Base-by-base conservation (phyloP, 2,888 invertebrate genomes). In the Phortica magna region DNA sequence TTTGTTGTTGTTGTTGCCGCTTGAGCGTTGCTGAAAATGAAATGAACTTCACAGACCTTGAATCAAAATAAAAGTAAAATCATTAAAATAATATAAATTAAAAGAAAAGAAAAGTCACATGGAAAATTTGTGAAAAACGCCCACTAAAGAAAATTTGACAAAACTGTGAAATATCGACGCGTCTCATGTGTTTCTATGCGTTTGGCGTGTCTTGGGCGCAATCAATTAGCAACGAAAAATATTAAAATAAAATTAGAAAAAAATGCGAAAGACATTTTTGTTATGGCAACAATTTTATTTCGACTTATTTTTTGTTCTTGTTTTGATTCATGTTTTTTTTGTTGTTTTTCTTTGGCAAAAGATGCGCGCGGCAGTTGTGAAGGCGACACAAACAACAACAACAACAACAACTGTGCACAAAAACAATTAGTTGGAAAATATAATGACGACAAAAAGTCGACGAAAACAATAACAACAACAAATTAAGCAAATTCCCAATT, bases 151-250 rank as follows among this genome's bases (percentile, higher is more conserved):
- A 22, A 6, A 22, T 19, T 19, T 22, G 22, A 17, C 17, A 61
- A 19, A 61, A 61, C 17, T 61, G 31, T 31, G 1, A 61, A 61
- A 59, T 53, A 70, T 70, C 14, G 22, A 70, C 42, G 31, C 42
- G 53, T 70, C 55, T 71, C n/a, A 55, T 55, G 55, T 53, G n/a
- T 42, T 61, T 22, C 22, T 22, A 17, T 59, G 7, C n/a, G 57
- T 59, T 17, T 48, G 9, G 7, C n/a, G 57, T 59, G 2, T 48
- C 1, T 22, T 14, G 22, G 22, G n/a, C 19, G 19, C 19, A 71
- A 71, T 71, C 70, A 71, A 71, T 71, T 71, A 71, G 70, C 70
- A 17, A 53, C 19, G 17, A 53, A 70, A 55, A 71, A 22, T 19
- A 65, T 39, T 41, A 65, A 65, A 65, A 65, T n/a, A 65, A 65